Conservation (phyloP, 2,797 vertebrate genomes). For the Gadopsis bispinosus region DNA sequence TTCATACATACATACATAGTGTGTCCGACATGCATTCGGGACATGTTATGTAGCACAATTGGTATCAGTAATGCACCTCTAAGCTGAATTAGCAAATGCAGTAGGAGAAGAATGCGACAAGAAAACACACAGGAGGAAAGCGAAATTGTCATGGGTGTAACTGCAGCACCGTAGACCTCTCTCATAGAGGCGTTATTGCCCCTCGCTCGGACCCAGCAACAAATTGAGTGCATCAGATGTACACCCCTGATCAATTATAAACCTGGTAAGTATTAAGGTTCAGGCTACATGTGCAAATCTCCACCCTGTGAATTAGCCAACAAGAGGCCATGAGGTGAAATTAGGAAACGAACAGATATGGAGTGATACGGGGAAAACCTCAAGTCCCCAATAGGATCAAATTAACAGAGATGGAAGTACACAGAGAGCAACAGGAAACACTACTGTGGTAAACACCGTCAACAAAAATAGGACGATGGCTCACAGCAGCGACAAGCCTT, state of each 20-base stretch:
- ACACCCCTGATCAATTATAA: constrained; percentile 25
- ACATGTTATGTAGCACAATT: no score
- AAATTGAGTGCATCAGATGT: neutral
- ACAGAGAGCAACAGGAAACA: constrained; percentile 1
- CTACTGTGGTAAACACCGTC: constrained; percentile 5
- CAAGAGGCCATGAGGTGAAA: constrained; percentile 22
- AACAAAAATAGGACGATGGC: neutral
- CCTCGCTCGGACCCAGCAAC: neutral
- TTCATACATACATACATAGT: no score
- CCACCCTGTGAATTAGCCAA: neutral
- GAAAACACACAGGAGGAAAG: no score
- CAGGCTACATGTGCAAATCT: constrained; percentile 23
- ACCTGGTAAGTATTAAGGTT: constrained; percentile 20
- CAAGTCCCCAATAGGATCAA: constrained; percentile 13
- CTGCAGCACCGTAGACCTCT: no score
- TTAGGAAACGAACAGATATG: constrained; percentile 26
- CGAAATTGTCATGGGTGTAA: no score
- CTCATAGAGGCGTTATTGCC: no score
- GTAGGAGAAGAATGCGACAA: no score
- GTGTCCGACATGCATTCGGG: no score
- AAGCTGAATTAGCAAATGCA: no score
- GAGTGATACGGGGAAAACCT: neutral
- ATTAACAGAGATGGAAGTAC: constrained; percentile 6
- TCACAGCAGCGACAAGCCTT: neutral
- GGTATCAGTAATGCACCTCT: no score